A percentile compares a stretch with the other conserved stretches of the same genome.
These are phyloP conservation scores for Lethocerus indicus DNA, from an alignment of 1,140 invertebrate species.

Conservation along the genomic window DNA sequence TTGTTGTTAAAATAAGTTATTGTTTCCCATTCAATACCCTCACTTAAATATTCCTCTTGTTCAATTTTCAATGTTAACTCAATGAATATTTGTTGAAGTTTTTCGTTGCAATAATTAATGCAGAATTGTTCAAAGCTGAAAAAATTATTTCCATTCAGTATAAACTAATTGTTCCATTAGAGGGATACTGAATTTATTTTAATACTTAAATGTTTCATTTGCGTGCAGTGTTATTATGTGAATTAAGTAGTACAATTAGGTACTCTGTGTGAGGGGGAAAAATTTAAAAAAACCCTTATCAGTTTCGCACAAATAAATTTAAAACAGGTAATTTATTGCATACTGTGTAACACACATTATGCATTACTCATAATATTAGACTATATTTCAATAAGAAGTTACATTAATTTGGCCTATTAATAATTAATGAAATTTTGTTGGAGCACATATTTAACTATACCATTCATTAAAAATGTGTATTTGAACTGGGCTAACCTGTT, in stretches of 20 bases:
- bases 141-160: slow-evolving; percentile 1
- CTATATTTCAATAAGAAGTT: background rate
- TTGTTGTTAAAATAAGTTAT: slow-evolving; percentile 88
- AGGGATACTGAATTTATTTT: too few species aligned
- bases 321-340: too few species aligned
- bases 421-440: too few species aligned
- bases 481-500: slow-evolving; percentile 46
- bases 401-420: too few species aligned
- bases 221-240: background rate
- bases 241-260: too few species aligned
- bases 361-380: background rate
- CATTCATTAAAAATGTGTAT: background rate
- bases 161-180: slow-evolving; percentile 39
- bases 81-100: slow-evolving; percentile 61
- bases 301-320: too few species aligned
- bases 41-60: slow-evolving; percentile 70
- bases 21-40: slow-evolving; percentile 54
- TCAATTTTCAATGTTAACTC: slow-evolving; percentile 51
- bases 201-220: too few species aligned
- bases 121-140: slow-evolving; percentile 61
- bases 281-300: too few species aligned
- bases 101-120: slow-evolving; percentile 85
- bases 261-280: too few species aligned
- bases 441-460: too few species aligned
- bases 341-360: background rate